Conservation (phyloP, 2,888 invertebrate genomes). For the Troides helena region DNA sequence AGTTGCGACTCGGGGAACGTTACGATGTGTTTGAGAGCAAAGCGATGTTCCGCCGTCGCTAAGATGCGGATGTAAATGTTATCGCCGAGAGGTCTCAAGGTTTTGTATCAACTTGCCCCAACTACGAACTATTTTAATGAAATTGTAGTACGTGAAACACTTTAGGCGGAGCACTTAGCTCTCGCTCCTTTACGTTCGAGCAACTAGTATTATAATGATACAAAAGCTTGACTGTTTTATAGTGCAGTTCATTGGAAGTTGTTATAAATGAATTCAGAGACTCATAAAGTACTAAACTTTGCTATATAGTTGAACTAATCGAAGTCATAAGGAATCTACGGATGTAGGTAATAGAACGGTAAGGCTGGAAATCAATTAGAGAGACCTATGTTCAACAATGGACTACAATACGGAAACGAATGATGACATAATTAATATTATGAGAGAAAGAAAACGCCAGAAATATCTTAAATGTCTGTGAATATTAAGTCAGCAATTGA, state of each 20-base stretch:
- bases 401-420: too few relatives aligned
- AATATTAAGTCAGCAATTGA: neutral
- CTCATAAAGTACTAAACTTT: too few relatives aligned
- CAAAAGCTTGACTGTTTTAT: neutral
- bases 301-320: too few relatives aligned
- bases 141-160: constrained; percentile 29
- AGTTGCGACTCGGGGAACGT: constrained; percentile 44
- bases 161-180: constrained; percentile 26
- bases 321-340: too few relatives aligned
- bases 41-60: constrained; percentile 67
- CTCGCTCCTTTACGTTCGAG: constrained; percentile 30
- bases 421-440: neutral
- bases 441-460: neutral
- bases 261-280: too few relatives aligned
- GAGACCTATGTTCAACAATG: too few relatives aligned
- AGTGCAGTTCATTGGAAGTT: too few relatives aligned
- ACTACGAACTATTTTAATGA: constrained; percentile 32
- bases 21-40: constrained; percentile 72
- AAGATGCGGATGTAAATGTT: constrained; percentile 61
- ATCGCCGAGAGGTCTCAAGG: constrained; percentile 51
- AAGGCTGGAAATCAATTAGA: too few relatives aligned
- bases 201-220: constrained; percentile 10
- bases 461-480: neutral
- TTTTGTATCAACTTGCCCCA: constrained; percentile 33
- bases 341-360: too few relatives aligned